Evolutionary conservation across 2,888 invertebrate genomes (phyloP).

Genomic region (Daptonema setosum): DNA sequence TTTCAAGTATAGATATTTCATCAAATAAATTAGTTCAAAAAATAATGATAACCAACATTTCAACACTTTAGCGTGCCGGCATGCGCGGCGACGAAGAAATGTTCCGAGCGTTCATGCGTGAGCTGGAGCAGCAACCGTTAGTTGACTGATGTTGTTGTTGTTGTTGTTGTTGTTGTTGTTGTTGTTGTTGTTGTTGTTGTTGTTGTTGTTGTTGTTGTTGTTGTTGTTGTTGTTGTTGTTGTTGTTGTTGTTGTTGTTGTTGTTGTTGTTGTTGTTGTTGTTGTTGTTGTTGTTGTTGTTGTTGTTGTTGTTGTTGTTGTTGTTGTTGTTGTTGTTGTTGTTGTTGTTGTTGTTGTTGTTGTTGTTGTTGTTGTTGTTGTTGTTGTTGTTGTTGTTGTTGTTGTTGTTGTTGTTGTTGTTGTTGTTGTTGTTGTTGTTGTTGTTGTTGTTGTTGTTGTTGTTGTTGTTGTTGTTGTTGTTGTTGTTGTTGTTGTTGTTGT

Average conservation of each 20-base stretch:
- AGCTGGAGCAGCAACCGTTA: too few relatives aligned
- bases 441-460: not conserved
- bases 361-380: not conserved
- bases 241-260: not conserved
- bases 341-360: not conserved
- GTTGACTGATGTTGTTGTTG: not conserved
- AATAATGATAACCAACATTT: too few relatives aligned
- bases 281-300: not conserved
- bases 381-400: not conserved
- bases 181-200: not conserved
- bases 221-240: not conserved
- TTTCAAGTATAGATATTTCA: too few relatives aligned
- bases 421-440: not conserved
- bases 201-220: not conserved
- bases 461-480: not conserved
- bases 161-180: not conserved
- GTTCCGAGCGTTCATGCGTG: not conserved
- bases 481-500: not conserved
- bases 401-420: not conserved
- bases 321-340: not conserved
- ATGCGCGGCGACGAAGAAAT: not conserved
- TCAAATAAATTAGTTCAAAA: too few relatives aligned
- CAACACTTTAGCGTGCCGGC: not conserved
- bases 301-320: not conserved
- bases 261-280: not conserved